These are phyloP conservation scores for Monoplex corrugatus DNA, from an alignment of 2,888 invertebrate genomes.

Conservation along the genomic window DNA sequence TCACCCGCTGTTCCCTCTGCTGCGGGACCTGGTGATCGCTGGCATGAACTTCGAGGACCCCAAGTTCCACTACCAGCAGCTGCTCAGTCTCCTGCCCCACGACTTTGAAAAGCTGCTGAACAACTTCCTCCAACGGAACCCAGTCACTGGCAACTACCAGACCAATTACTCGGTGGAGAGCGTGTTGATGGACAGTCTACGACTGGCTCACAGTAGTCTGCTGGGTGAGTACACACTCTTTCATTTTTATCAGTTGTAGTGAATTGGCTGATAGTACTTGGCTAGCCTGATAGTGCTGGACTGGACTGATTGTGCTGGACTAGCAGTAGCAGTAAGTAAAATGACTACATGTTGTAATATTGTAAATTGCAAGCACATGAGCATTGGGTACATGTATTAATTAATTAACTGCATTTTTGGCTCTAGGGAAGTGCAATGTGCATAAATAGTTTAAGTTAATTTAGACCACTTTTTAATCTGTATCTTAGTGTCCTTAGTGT, in stretches of 20 bases:
- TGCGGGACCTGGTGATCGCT: slow-evolving; percentile 80
- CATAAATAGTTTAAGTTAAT: too few relatives aligned
- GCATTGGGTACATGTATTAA: too few relatives aligned
- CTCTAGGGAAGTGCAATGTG: too few relatives aligned
- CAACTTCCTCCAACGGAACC: slow-evolving; percentile 80
- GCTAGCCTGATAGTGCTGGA: too few relatives aligned
- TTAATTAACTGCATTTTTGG: too few relatives aligned
- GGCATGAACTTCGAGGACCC: slow-evolving; percentile 81
- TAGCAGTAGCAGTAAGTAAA: too few relatives aligned
- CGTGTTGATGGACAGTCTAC: slow-evolving; percentile 80
- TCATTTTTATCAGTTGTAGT: neutral
- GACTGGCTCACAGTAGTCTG: slow-evolving; percentile 79
- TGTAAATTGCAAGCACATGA: too few relatives aligned
- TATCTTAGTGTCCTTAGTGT: too few relatives aligned
- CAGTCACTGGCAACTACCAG: slow-evolving; percentile 76
- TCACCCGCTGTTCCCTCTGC: slow-evolving; percentile 80
- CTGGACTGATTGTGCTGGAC: too few relatives aligned
- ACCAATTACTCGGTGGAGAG: slow-evolving; percentile 78
- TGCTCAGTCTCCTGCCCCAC: slow-evolving; percentile 78
- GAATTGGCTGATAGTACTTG: too few relatives aligned
- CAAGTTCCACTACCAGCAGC: slow-evolving; percentile 79
- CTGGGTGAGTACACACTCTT: slow-evolving; percentile 73
- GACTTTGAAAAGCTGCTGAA: slow-evolving; percentile 80
- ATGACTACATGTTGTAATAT: too few relatives aligned
- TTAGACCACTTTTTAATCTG: too few relatives aligned